A percentile compares a stretch with the other conserved stretches of the same genome.
These are phyloP conservation scores for Ips nitidus DNA, from an alignment of 1,140 invertebrate species.

Conservation along the genomic window DNA sequence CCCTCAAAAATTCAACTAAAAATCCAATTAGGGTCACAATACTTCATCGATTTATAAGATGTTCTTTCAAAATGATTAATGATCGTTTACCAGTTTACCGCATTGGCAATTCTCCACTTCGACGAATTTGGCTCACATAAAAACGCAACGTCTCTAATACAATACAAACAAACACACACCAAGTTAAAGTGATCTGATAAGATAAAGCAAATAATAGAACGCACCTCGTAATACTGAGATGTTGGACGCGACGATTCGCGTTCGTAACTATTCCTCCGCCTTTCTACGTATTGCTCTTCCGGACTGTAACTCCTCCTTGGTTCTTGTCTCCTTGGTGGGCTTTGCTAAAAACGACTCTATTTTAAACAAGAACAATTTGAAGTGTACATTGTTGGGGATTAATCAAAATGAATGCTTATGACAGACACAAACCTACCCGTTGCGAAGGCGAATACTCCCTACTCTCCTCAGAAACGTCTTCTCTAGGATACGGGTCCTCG, in stretches of 20 bases:
- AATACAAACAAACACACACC: no score
- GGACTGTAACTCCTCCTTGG: constrained; percentile 45
- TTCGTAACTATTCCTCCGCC: constrained; percentile 46
- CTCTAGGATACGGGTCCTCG: constrained; percentile 45
- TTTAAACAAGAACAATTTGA: background rate
- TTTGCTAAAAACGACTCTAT: constrained; percentile 28
- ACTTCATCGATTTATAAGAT: no score
- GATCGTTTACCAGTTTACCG: no score
- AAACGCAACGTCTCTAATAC: no score
- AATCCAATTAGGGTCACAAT: no score
- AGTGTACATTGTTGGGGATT: background rate
- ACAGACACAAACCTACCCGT: constrained; percentile 38
- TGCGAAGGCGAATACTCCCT: constrained; percentile 44
- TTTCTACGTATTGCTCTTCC: constrained; percentile 45
- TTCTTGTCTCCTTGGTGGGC: constrained; percentile 41
- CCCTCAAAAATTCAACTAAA: no score
- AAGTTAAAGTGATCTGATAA: no score
- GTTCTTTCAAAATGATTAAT: no score
- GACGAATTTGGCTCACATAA: no score
- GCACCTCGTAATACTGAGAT: constrained; percentile 48
- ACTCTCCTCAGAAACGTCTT: constrained; percentile 44
- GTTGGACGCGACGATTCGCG: constrained; percentile 45
- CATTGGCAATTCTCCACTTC: no score
- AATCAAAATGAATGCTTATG: background rate
- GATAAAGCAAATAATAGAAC: constrained; percentile 7